Percentiles rank a stretch among this genome's conserved stretches.
Conservation (phyloP, 2,113 vertebrate species). For the Oostethus manadensis region DNA sequence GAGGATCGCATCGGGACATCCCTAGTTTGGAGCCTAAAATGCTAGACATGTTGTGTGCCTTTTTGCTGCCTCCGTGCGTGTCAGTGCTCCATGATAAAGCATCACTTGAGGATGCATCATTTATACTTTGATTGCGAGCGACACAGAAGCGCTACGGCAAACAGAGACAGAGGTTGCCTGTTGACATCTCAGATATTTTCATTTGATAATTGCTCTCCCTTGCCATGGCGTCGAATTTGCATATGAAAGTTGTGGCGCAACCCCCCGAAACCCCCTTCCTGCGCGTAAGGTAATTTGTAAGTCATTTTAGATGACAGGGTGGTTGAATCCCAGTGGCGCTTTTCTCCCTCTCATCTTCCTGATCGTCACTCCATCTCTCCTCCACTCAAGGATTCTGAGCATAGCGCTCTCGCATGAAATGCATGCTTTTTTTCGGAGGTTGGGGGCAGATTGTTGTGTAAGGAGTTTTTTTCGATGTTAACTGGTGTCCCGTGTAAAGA, state of each 20-base stretch:
- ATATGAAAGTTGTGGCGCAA: conserved; percentile 64
- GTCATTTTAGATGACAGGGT: conserved; percentile 69
- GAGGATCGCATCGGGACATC: too few species aligned
- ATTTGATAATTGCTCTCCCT: conserved; percentile 60
- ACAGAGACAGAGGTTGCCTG: conserved; percentile 31
- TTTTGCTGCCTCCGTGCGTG: background rate
- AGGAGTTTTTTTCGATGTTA: background rate
- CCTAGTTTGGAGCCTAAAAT: too few species aligned
- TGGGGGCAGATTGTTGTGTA: conserved; percentile 29
- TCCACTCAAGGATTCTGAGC: conserved; percentile 20
- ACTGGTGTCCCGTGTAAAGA: conserved; percentile 12
- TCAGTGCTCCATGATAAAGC: background rate
- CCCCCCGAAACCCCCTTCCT: conserved; percentile 16
- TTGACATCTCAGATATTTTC: conserved; percentile 51
- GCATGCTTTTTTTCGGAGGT: background rate
- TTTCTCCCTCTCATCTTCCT: conserved; percentile 10
- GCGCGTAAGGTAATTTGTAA: conserved; percentile 68
- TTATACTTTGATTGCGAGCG: conserved; percentile 4
- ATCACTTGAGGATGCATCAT: too few species aligned
- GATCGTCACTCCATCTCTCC: conserved; percentile 10
- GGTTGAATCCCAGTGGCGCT: conserved; percentile 63
- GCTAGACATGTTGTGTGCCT: too few species aligned
- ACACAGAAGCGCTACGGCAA: conserved; percentile 6
- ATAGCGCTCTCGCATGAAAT: conserved; percentile 16
- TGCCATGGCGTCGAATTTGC: conserved; percentile 60